These are phyloP conservation scores for Artibeus jamaicensis DNA, from an alignment of 2,797 vertebrate species.

Conservation along the genomic window DNA sequence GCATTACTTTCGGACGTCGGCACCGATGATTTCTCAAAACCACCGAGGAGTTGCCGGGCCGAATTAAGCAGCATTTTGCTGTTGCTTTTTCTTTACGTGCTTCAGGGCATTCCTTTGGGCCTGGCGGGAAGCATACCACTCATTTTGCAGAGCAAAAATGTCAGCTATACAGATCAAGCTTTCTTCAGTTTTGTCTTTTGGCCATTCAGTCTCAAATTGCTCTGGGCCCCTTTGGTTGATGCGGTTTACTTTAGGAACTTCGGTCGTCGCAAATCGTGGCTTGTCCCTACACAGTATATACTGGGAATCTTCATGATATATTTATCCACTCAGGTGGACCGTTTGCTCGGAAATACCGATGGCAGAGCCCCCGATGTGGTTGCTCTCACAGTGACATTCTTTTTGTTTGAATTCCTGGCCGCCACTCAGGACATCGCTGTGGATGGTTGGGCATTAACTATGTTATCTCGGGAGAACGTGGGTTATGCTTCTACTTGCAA, in stretches of 20 bases:
- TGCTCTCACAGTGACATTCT: constrained; percentile 92
- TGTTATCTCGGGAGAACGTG: constrained; percentile 97
- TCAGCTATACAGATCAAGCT: constrained; percentile 97
- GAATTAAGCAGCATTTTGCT: constrained; percentile 92
- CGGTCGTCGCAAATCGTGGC: constrained; percentile 97
- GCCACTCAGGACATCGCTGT: constrained; percentile 99
- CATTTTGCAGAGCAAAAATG: constrained; percentile 93
- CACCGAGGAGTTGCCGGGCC: constrained; percentile 78
- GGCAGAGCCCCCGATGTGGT: constrained; percentile 87
- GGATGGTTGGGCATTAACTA: constrained; percentile 98
- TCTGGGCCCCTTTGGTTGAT: constrained; percentile 97
- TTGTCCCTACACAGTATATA: constrained; percentile 97
- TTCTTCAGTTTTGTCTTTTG: constrained; percentile 99
- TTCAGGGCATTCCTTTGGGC: constrained; percentile 97
- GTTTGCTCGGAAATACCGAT: constrained; percentile 86
- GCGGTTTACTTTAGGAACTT: constrained; percentile 92
- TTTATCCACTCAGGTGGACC: constrained; percentile 89
- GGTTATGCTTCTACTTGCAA: constrained; percentile 99
- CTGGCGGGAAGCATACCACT: constrained; percentile 97
- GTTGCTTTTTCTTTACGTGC: constrained; percentile 95
- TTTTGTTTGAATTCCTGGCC: constrained; percentile 96
- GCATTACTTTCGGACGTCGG: constrained; percentile 77
- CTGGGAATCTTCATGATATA: constrained; percentile 97
- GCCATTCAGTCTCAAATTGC: constrained; percentile 97
- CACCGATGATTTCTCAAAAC: background rate